Evolutionary conservation across 2,113 vertebrate genomes (phyloP).

Genomic region (Regulus satrapa): DNA sequence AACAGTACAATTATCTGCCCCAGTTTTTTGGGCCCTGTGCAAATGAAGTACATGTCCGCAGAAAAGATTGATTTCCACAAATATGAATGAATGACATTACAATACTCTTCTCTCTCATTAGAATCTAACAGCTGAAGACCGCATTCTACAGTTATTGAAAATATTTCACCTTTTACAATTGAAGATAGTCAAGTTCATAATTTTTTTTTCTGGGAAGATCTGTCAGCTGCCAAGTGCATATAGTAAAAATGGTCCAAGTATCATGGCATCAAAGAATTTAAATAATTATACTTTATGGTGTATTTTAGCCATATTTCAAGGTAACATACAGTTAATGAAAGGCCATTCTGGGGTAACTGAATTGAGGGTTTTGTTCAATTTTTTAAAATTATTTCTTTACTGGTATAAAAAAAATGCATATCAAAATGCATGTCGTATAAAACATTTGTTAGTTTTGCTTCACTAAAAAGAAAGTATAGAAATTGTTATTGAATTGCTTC

Average conservation of each 20-base stretch:
- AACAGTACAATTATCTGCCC: not conserved
- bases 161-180: not conserved
- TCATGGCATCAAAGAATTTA: not conserved
- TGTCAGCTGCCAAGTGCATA: not conserved
- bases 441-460: not conserved
- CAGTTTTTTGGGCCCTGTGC: not conserved
- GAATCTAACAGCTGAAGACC: not conserved
- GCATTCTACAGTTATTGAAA: not conserved
- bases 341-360: not conserved
- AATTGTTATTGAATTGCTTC: not conserved
- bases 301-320: not conserved
- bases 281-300: not conserved
- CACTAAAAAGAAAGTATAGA: not conserved
- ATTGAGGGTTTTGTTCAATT: not conserved
- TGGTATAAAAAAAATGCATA: not conserved
- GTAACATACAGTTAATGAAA: not conserved
- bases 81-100: not conserved
- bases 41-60: not conserved
- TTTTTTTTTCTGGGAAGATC: not conserved
- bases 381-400: not conserved
- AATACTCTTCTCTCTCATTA: not conserved
- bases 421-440: not conserved
- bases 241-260: not conserved
- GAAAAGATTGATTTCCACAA: not conserved
- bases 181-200: not conserved